phyloP scores from a whole-genome alignment of 2,888 invertebrate genomes.

The Cremastinae sp. region DNA sequence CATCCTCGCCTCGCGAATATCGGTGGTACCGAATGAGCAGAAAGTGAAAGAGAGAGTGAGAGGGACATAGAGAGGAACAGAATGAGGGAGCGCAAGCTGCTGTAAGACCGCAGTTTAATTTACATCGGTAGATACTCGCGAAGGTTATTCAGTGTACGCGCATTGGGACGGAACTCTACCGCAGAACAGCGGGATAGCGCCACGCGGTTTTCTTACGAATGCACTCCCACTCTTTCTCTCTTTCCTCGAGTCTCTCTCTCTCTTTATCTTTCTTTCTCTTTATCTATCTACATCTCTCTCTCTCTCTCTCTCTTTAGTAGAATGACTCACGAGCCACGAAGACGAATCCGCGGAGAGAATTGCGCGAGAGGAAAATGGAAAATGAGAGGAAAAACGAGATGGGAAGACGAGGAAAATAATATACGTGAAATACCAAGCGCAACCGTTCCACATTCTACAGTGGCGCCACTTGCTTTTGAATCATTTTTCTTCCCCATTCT shows the following conservation, averaged over 20 bases:
- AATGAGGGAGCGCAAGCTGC: constrained; percentile 40
- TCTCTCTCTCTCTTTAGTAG: constrained; percentile 18
- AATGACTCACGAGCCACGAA: constrained; percentile 25
- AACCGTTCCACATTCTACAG: constrained; percentile 9
- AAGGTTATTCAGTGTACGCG: constrained; percentile 29
- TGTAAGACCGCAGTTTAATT: constrained; percentile 65
- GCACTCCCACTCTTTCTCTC: background rate
- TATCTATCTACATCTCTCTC: constrained; percentile 8
- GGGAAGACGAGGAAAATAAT: constrained; percentile 29
- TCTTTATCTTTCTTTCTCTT: background rate
- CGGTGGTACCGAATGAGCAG: constrained; percentile 35
- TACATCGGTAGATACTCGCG: constrained; percentile 53
- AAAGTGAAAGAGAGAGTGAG: constrained; percentile 43
- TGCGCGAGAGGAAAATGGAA: constrained; percentile 27
- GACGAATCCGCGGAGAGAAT: constrained; percentile 40
- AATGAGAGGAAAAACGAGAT: constrained; percentile 26
- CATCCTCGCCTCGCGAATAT: constrained; percentile 61
- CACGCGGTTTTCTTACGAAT: constrained; percentile 48
- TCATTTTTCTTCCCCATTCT: constrained; percentile 24
- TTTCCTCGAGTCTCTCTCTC: background rate
- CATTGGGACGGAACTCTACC: constrained; percentile 52
- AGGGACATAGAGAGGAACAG: constrained; percentile 42
- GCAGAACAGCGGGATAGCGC: constrained; percentile 48
- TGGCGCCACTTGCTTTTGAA: constrained; percentile 13
- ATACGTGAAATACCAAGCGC: constrained; percentile 18